Evolutionary conservation across 2,888 invertebrate species (phyloP).

Genomic region (Pachydiplax longipennis): DNA sequence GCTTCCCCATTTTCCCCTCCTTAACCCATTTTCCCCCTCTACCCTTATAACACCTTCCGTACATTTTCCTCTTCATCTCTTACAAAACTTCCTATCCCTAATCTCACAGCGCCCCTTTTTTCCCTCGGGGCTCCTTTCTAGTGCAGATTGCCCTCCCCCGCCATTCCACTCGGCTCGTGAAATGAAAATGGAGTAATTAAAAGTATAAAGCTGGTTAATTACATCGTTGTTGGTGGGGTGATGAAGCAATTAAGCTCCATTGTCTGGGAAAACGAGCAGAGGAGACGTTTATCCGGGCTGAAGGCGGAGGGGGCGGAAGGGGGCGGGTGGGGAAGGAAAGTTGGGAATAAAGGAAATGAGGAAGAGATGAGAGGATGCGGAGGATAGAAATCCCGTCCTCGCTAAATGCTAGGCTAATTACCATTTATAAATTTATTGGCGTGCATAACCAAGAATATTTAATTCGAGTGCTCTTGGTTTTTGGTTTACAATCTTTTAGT

Average conservation of each 20-base stretch:
- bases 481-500: too few relatives aligned
- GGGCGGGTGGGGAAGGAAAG: background rate
- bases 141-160: background rate
- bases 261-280: constrained; percentile 36
- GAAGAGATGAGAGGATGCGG: background rate
- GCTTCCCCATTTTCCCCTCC: background rate
- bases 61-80: background rate
- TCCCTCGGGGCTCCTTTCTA: background rate
- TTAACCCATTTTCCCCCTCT: background rate
- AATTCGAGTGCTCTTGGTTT: too few relatives aligned
- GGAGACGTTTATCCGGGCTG: constrained; percentile 24
- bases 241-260: constrained; percentile 46
- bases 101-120: background rate
- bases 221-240: constrained; percentile 47
- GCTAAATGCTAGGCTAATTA: too few relatives aligned
- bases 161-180: constrained; percentile 19
- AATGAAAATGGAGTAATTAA: constrained; percentile 46
- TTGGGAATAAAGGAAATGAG: background rate
- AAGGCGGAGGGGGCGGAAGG: background rate
- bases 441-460: too few relatives aligned
- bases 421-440: too few relatives aligned
- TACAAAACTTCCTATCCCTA: background rate
- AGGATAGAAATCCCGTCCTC: too few relatives aligned
- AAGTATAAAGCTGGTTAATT: constrained; percentile 47
- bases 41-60: background rate